Evolutionary conservation across 2,797 vertebrate species (phyloP).

Genomic region (Percopsis omiscomaycus): DNA sequence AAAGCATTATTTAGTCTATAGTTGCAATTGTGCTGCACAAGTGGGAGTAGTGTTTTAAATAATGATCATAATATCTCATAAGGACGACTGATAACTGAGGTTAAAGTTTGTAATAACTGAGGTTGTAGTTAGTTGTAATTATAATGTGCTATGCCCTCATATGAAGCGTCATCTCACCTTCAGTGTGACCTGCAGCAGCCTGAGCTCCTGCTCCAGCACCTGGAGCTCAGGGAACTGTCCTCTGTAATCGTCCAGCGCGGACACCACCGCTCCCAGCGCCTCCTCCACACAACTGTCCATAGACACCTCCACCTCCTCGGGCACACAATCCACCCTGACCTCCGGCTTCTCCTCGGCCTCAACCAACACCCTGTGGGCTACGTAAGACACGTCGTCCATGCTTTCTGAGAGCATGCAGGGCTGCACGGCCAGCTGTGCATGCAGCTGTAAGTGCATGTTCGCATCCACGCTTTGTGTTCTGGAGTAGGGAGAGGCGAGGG

Average conservation of each 20-base stretch:
- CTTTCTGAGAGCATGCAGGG: conserved; percentile 2
- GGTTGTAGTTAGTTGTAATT: too few species aligned
- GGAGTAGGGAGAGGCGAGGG: not conserved
- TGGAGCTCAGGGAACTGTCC: conserved; percentile 94
- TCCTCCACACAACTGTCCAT: conserved; percentile 82
- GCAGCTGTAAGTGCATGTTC: not conserved
- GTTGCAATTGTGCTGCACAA: too few species aligned
- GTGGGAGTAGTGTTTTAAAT: too few species aligned
- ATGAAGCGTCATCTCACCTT: conserved; percentile 77
- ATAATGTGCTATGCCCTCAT: not conserved
- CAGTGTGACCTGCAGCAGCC: conserved; percentile 84
- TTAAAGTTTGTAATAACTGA: too few species aligned
- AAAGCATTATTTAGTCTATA: too few species aligned
- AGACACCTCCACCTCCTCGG: conserved; percentile 21
- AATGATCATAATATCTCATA: too few species aligned
- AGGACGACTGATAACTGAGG: too few species aligned
- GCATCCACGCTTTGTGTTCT: conserved; percentile 15
- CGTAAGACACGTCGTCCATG: conserved; percentile 37
- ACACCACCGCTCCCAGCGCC: conserved; percentile 82
- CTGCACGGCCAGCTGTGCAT: not conserved
- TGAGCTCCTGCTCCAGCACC: conserved; percentile 88
- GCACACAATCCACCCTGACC: conserved; percentile 25
- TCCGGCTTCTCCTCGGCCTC: conserved; percentile 49
- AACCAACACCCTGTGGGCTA: conserved; percentile 48
- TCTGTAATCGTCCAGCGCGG: conserved; percentile 90